Evolutionary conservation across 2,797 vertebrate species (phyloP).

Genomic region (Gouania willdenowi): DNA sequence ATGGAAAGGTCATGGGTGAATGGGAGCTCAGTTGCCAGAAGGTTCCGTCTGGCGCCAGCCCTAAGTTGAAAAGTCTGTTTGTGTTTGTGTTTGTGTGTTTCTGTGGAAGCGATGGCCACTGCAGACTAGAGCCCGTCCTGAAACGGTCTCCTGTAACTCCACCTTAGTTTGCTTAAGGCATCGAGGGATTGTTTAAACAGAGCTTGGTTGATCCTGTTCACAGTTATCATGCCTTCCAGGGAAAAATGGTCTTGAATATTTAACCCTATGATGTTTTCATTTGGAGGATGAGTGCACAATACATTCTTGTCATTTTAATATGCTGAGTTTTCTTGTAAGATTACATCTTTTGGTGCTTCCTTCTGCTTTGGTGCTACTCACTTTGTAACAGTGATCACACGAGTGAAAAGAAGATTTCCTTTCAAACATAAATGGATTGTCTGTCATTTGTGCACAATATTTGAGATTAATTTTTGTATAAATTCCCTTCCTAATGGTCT

Average conservation of each 20-base stretch:
- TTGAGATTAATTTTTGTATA: too few species aligned
- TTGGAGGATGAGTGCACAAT: background rate
- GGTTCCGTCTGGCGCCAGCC: constrained; percentile 24
- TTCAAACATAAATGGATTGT: too few species aligned
- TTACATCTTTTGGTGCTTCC: constrained; percentile 23
- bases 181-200: constrained; percentile 62
- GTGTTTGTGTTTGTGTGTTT: constrained; percentile 11
- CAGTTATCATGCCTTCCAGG: constrained; percentile 16
- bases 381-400: constrained; percentile 10
- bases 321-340: constrained; percentile 10
- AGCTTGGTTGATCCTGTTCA: constrained; percentile 55
- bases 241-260: constrained; percentile 1
- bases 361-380: background rate
- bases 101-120: too few species aligned
- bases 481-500: too few species aligned
- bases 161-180: constrained; percentile 67
- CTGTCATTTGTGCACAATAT: too few species aligned
- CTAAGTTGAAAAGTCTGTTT: constrained; percentile 15
- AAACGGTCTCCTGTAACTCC: constrained; percentile 39
- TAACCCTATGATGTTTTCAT: background rate
- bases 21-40: constrained; percentile 18
- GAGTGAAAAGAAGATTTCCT: too few species aligned
- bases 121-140: constrained; percentile 8
- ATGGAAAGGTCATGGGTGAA: constrained; percentile 43
- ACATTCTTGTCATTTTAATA: constrained; percentile 3